Base-by-base conservation (phyloP, 1,140 invertebrate genomes). In the Ips nitidus region DNA sequence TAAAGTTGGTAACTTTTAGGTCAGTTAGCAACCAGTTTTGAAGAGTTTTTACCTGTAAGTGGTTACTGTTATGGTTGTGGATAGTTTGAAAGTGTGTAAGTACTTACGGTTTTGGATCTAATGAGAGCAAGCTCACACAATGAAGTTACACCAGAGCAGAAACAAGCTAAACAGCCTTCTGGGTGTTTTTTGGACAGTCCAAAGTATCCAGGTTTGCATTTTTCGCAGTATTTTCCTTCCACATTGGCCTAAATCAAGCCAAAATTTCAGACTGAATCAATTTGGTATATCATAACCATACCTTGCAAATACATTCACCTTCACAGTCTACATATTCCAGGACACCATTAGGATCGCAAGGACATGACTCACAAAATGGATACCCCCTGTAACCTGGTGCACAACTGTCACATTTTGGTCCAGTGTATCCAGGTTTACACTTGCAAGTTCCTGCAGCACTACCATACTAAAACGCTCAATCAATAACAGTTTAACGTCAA, bases 131-230 rank as follows among this genome's bases (percentile, higher is more conserved):
- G 84, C 61, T 83, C 81, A 76, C 97, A 99, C 36, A 84, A 80
- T 37, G 84, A 82, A 1, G 90, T 90, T 2, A 95, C 85, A 41
- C 94, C 95, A 38, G 95, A 98, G 81, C 97, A 99, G 83, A 92
- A 97, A 81, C 97, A 99, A 5, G 87, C 80, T 1, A 88, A 82
- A 78, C 98, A 99, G 2, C 97, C 97, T 22, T 90, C 85, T 0
- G 88, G 82, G 80, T 97, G 92, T 1, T 87, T 83, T 36, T 80
- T 82, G 41, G 87, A 86, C 62, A 99, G 82, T 52, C 92, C 90
- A 80, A 93, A 99, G 81, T 89, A 91, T 1, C 96, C 97, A 0
- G 85, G 75, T 63, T 91, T 91, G 80, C 97, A 99, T 8, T 82
- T 81, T 52, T 94, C 89, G 82, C 95, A 97, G 4, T 87, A 85